phyloP scores from a whole-genome alignment of 2,888 invertebrate species.

The Lycophotia porphyrea region DNA sequence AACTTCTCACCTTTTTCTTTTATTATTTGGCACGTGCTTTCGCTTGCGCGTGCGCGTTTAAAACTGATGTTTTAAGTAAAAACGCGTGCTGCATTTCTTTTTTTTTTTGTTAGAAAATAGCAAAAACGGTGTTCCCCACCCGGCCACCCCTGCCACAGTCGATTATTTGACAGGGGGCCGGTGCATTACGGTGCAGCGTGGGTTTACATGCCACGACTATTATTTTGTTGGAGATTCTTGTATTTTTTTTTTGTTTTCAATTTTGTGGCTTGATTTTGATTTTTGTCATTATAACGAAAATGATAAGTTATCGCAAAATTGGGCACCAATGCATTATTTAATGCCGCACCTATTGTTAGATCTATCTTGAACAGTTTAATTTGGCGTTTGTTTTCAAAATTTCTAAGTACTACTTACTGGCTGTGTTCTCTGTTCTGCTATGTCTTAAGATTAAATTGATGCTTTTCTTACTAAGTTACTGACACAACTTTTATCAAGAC shows the following conservation, averaged over 20 bases:
- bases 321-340: not conserved
- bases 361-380: not conserved
- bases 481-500: not conserved
- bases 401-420: not conserved
- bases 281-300: not conserved
- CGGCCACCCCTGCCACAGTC: constrained; percentile 77
- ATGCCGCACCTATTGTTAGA: no score
- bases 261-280: not conserved
- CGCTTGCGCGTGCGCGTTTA: constrained; percentile 83
- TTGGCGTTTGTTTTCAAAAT: not conserved
- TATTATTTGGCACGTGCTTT: constrained; percentile 78
- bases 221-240: constrained; percentile 9
- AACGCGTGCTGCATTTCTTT: constrained; percentile 81
- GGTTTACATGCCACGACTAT: constrained; percentile 76
- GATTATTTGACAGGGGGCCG: constrained; percentile 86
- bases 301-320: not conserved
- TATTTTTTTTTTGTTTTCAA: no score
- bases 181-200: constrained; percentile 79
- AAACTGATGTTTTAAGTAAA: constrained; percentile 89
- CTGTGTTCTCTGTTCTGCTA: not conserved
- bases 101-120: constrained; percentile 87
- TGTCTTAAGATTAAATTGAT: not conserved
- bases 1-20: constrained; percentile 47
- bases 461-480: not conserved
- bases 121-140: constrained; percentile 85